Evolutionary conservation across 2,797 vertebrate species (phyloP).

Genomic region (Synaphobranchus kaupii): DNA sequence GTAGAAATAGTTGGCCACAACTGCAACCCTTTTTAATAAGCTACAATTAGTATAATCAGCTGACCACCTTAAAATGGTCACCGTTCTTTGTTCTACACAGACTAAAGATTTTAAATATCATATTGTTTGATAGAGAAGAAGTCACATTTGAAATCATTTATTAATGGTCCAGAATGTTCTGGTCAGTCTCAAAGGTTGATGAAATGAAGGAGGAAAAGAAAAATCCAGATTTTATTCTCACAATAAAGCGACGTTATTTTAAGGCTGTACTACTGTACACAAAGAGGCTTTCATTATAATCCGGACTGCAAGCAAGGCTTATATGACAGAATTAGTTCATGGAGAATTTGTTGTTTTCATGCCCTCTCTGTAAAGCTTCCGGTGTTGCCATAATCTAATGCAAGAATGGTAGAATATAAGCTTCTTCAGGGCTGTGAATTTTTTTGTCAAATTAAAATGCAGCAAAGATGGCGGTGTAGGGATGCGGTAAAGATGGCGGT

Average conservation of each 20-base stretch:
- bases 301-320: conserved; percentile 30
- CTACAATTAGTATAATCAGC: too few relatives aligned
- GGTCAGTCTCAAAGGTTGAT: not conserved
- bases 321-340: conserved; percentile 35
- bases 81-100: too few relatives aligned
- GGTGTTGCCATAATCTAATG: conserved; percentile 33
- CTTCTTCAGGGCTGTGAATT: conserved; percentile 42
- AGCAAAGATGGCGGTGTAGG: too few relatives aligned
- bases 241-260: conserved; percentile 29
- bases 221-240: not conserved
- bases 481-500: too few relatives aligned
- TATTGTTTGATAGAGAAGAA: not conserved
- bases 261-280: conserved; percentile 20
- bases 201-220: not conserved
- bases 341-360: conserved; percentile 37
- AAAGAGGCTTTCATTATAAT: conserved; percentile 41
- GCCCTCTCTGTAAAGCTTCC: conserved; percentile 40
- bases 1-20: too few relatives aligned
- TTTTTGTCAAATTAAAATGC: conserved; percentile 18
- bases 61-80: too few relatives aligned
- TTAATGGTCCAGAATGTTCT: not conserved
- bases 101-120: too few relatives aligned
- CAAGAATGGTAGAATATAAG: conserved; percentile 19
- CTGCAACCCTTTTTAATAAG: too few relatives aligned
- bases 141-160: not conserved